Conservation (phyloP, 2,113 vertebrate genomes). For the Syngnathoides biaculeatus region DNA sequence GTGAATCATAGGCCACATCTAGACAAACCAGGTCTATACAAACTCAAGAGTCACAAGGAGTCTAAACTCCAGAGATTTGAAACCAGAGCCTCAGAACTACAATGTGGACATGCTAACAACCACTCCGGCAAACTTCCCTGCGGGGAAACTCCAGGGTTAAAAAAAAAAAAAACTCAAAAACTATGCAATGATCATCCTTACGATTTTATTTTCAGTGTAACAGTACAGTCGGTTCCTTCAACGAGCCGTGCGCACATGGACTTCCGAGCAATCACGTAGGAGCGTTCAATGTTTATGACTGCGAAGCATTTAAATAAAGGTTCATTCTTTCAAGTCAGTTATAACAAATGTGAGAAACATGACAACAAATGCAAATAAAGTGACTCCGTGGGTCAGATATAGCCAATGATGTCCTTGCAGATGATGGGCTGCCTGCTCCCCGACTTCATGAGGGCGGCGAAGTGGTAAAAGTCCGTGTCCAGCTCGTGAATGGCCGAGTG, state of each 20-base stretch:
- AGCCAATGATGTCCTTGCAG: conserved; percentile 88
- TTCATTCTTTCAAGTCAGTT: conserved; percentile 44
- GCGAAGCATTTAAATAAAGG: conserved; percentile 5
- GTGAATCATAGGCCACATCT: too few species aligned
- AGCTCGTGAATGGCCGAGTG: conserved; percentile 80
- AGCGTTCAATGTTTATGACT: not conserved
- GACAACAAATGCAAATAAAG: conserved; percentile 54
- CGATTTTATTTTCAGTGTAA: not conserved
- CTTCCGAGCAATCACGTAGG: not conserved
- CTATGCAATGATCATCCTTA: not conserved
- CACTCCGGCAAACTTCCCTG: not conserved
- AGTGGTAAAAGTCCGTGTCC: conserved; percentile 81
- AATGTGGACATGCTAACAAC: not conserved
- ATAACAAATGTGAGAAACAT: conserved; percentile 23
- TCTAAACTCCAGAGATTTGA: not conserved
- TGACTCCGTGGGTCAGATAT: conserved; percentile 75
- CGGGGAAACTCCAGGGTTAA: not conserved
- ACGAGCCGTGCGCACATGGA: not conserved
- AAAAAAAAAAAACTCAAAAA: not conserved
- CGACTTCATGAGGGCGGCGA: conserved; percentile 86
- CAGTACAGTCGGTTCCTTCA: conserved; percentile 1
- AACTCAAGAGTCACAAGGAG: too few species aligned
- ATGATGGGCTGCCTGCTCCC: conserved; percentile 94
- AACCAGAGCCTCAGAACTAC: not conserved
- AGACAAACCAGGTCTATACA: too few species aligned